Evolutionary conservation across 2,113 vertebrate species (phyloP), one percentile per base, ranked within the genome.

Genomic region (Neodontobutis hainanensis): DNA sequence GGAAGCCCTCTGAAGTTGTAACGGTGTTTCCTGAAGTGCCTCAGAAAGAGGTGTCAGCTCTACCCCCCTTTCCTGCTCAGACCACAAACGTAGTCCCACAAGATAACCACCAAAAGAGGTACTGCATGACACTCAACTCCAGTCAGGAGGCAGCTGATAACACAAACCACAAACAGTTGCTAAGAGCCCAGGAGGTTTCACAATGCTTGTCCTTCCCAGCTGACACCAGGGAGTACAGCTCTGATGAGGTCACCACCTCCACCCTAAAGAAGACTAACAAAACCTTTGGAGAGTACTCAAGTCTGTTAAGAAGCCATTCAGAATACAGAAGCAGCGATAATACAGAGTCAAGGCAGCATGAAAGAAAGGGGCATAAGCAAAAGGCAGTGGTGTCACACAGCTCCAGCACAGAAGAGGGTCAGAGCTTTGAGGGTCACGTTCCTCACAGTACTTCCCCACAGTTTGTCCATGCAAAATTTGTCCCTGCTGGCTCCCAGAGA

Each of bases 391-490:
- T 83, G 40, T 42, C 47, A 9, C 75, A 75, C 43, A 80, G 62
- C 48, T 88, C 67, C 16, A 60, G 68, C 71, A 70, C 63, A 77
- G 87, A 91, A 46, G 6, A 92, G 43, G 72, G 69, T 57, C 73
- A 71, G 50, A 2, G 49, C 65, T 75, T 75, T 2, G 90, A 92
- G 40, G 63, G 11, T 45, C 60, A 70, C 2, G 32, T 61, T 9
- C 52, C 56, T 51, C 65, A 68, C 19, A 8, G 40, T 5, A 55
- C 60, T n/a, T 85, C 11, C 34, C 68, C 80, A 14, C 90, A 91
- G 61, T 94, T 94, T 36, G 94, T 93, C 61, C 94, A 89, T 0
- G 92, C 93, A 19, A 88, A 87, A 53, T 94, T 94, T 2, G 90
- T 94, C 8, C 90, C 93, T 1, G 88, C 91, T 2, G 91, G 93